phyloP scores from a whole-genome alignment of 1,140 invertebrate genomes.

The Geopemphigus sp. region DNA sequence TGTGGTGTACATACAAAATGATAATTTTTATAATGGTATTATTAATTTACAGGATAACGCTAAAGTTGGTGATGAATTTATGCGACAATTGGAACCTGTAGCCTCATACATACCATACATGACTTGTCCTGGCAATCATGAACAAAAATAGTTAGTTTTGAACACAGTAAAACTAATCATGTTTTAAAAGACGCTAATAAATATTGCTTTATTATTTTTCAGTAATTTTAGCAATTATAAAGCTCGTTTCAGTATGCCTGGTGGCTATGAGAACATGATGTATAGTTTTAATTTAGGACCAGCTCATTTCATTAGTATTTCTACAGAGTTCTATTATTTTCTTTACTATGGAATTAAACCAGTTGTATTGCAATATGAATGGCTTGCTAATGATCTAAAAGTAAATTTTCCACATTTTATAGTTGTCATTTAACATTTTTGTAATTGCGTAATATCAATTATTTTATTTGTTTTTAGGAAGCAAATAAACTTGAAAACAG shows the following conservation, averaged over 20 bases:
- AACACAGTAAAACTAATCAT: background rate
- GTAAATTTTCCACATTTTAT: constrained; percentile 52
- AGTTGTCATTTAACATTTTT: background rate
- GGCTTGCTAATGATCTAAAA: constrained; percentile 79
- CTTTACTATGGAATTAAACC: constrained; percentile 81
- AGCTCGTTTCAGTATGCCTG: constrained; percentile 85
- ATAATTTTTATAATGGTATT: background rate
- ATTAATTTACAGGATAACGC: constrained; percentile 48
- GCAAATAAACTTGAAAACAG: constrained; percentile 64
- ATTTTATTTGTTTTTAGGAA: constrained; percentile 53
- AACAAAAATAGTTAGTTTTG: constrained; percentile 73
- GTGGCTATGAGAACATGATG: constrained; percentile 70
- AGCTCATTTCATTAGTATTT: constrained; percentile 85
- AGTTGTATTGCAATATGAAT: constrained; percentile 81
- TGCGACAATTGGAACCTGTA: constrained; percentile 82
- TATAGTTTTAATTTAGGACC: constrained; percentile 92
- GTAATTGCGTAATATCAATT: background rate
- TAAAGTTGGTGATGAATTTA: constrained; percentile 77
- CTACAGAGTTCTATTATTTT: constrained; percentile 95
- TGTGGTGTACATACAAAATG: too few relatives aligned
- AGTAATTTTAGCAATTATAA: constrained; percentile 88
- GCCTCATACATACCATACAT: constrained; percentile 88
- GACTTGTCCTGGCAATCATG: constrained; percentile 89
- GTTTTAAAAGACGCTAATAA: constrained; percentile 9
- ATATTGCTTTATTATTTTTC: constrained; percentile 55